Percentiles rank a stretch among this genome's conserved stretches.
These are phyloP conservation scores for Oxygymnocypris stewartii DNA, from an alignment of 2,113 vertebrate species.

Conservation along the genomic window DNA sequence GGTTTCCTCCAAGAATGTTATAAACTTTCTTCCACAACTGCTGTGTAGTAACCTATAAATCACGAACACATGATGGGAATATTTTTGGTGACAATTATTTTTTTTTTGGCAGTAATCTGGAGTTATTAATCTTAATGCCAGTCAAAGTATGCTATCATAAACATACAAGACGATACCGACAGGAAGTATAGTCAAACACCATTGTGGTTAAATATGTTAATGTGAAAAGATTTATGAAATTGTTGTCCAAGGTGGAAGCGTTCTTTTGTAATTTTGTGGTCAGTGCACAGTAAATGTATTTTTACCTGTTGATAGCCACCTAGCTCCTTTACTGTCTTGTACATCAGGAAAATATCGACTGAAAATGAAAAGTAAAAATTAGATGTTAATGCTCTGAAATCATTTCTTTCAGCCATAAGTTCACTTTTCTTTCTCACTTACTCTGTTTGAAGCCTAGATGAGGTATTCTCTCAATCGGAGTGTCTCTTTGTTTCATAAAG, in stretches of 20 bases:
- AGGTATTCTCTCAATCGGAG: conserved; percentile 77
- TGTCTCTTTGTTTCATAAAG: conserved; percentile 77
- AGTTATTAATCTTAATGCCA: background rate
- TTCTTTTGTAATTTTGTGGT: background rate
- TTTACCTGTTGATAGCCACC: conserved; percentile 78
- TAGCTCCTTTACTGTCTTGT: conserved; percentile 68
- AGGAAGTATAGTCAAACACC: background rate
- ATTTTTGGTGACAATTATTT: background rate
- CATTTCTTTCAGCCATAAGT: background rate
- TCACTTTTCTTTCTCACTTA: conserved; percentile 48
- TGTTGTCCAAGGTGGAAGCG: background rate
- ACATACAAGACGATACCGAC: background rate
- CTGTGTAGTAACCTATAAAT: conserved; percentile 73
- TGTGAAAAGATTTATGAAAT: background rate
- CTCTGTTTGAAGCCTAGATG: conserved; percentile 81
- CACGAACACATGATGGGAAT: background rate
- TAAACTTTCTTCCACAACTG: conserved; percentile 82
- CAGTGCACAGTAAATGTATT: background rate
- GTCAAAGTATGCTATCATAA: background rate
- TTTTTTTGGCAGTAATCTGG: too few species aligned
- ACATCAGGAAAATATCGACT: conserved; percentile 79
- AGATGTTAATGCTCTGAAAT: background rate
- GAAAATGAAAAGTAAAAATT: conserved; percentile 10
- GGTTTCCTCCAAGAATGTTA: conserved; percentile 78
- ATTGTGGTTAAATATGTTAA: background rate